Evolutionary conservation across 2,888 invertebrate genomes (phyloP).

Genomic region (Drosophila villosipedis): DNA sequence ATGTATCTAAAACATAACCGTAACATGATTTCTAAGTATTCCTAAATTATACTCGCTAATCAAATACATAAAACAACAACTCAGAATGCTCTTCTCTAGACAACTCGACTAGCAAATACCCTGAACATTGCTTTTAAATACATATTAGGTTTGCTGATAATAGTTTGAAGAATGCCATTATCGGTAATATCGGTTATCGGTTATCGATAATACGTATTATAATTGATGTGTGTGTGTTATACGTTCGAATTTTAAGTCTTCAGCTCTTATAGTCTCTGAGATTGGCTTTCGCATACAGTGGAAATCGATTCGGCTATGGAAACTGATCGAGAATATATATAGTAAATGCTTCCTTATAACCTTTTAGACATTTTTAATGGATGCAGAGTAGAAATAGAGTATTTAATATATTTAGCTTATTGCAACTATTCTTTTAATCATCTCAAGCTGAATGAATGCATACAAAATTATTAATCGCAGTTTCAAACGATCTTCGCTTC

Average conservation of each 20-base stretch:
- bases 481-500: slow-evolving; percentile 10
- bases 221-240: background rate
- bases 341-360: background rate
- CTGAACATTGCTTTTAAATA: background rate
- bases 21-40: background rate
- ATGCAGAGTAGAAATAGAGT: background rate
- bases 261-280: background rate
- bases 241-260: accelerated
- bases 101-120: background rate
- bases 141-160: background rate
- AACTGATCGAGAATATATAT: background rate
- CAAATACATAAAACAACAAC: background rate
- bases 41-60: background rate
- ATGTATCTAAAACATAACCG: background rate
- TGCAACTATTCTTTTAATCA: background rate
- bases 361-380: background rate
- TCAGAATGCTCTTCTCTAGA: background rate
- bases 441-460: background rate
- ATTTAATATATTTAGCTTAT: background rate
- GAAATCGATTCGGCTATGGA: background rate
- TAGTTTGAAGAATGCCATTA: background rate
- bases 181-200: too few relatives aligned
- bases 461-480: background rate
- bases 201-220: background rate
- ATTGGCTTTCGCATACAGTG: background rate